Evolutionary conservation across 1,140 invertebrate genomes (phyloP).

Genomic region (Neodiprion lecontei): DNA sequence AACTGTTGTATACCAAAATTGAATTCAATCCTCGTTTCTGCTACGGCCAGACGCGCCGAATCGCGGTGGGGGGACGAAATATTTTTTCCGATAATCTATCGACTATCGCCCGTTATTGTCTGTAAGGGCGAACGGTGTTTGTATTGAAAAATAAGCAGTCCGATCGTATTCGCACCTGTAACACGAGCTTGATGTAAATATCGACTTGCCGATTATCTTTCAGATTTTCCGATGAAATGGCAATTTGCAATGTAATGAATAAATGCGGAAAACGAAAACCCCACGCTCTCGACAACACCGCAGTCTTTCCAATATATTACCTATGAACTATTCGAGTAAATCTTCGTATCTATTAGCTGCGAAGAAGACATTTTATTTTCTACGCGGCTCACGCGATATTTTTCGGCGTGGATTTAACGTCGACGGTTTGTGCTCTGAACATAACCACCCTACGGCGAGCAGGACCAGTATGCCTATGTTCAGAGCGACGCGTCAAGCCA

Average conservation of each 20-base stretch:
- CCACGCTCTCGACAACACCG: neutral
- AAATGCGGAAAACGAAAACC: neutral
- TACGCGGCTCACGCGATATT: neutral
- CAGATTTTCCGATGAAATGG: neutral
- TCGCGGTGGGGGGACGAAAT: too few species aligned
- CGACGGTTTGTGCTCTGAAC: neutral
- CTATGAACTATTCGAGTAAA: too few species aligned
- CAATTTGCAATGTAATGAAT: neutral
- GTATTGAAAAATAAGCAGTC: neutral
- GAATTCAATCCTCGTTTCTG: too few species aligned
- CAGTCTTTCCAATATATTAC: too few species aligned
- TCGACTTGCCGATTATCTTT: neutral
- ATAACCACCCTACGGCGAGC: too few species aligned
- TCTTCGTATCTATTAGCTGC: neutral
- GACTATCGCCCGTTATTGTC: too few species aligned
- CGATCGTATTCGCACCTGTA: neutral
- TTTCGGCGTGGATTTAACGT: neutral
- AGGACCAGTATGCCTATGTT: too few species aligned
- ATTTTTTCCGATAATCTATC: too few species aligned
- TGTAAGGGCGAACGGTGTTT: neutral
- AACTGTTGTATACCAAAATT: too few species aligned
- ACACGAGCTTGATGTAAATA: slow-evolving; percentile 1
- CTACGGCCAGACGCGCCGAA: too few species aligned
- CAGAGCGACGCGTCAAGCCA: too few species aligned
- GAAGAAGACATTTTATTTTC: neutral